Base-by-base conservation (phyloP, 2,888 invertebrate genomes). In the Empis livida region DNA sequence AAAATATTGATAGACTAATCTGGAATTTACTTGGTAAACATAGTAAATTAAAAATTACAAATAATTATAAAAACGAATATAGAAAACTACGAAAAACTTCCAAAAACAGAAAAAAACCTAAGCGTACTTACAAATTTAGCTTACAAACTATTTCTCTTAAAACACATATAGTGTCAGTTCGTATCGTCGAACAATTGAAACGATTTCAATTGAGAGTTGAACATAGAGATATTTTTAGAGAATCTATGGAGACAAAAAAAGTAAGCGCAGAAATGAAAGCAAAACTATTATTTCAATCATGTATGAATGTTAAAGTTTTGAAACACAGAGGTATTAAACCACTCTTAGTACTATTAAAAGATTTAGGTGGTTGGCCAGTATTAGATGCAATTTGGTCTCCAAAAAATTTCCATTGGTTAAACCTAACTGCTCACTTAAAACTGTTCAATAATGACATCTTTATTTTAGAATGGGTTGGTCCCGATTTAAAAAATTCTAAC, bases 401-500 rank as follows among this genome's bases (percentile, higher is more conserved):
- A 8, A 64, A 66, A 1, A 65, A 73, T 17, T 88, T 87, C 57
- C 79, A 86, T 60, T 82, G 86, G 79, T 71, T 85, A 40, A 78
- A 75, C 59, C 68, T 85, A 50, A 78, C 87, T 62, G 88, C 86
- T 1, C 78, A 79, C 51, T 61, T 89, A 14, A 73, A 88, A 47
- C 72, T 86, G 30, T 87, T 81, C 61, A 92, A 92, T 65, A 91
- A 90, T 59, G 88, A 89, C 53, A 82, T 91, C 49, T 71, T 93
- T 1, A 78, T 93, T 54, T 82, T 89, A 0, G 82, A 88, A 62
- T 88, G 87, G 84, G 88, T 94, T 38, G 91, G 90, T 11, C 88
- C 93, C 0, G 94, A 96, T 63, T 90, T 94, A 48, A 90, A 90
- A 63, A 89, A 94, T 66, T 92, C 94, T 8, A 84, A 89, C 59